A percentile compares a stretch with the other conserved stretches of the same genome.
Evolutionary conservation across 2,797 vertebrate species (phyloP).

Genomic region (Gymnocypris eckloni): DNA sequence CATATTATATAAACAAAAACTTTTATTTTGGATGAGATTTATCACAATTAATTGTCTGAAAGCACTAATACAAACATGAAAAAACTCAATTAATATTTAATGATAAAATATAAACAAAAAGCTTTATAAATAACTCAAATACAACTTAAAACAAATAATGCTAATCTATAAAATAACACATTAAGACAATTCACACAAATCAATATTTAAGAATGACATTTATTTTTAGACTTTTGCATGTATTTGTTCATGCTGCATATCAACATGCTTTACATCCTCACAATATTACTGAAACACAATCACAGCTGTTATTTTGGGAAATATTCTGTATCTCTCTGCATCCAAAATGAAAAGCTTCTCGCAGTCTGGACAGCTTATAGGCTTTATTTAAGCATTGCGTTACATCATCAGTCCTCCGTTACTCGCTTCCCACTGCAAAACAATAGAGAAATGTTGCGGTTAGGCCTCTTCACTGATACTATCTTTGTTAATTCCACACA

Average conservation of each 20-base stretch:
- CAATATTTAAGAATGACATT: neutral
- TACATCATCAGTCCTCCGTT: slow-evolving; percentile 28
- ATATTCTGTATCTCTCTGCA: neutral
- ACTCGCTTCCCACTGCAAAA: slow-evolving; percentile 8
- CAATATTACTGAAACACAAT: slow-evolving; percentile 22
- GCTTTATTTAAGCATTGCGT: slow-evolving; percentile 31
- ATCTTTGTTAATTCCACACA: slow-evolving; percentile 40
- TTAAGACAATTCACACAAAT: neutral
- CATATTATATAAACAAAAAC: too few relatives aligned
- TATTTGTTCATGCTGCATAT: neutral
- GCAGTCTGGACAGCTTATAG: slow-evolving; percentile 30
- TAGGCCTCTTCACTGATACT: slow-evolving; percentile 30
- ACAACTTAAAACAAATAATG: too few relatives aligned
- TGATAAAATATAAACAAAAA: neutral
- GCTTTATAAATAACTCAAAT: too few relatives aligned
- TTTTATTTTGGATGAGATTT: too few relatives aligned
- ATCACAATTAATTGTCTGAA: too few relatives aligned
- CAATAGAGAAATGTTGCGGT: slow-evolving; percentile 8
- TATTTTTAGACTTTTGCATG: neutral
- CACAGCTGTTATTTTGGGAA: slow-evolving; percentile 19
- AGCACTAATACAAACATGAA: neutral
- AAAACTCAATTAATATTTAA: neutral
- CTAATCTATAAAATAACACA: neutral
- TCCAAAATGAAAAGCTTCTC: slow-evolving; percentile 24
- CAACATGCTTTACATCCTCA: slow-evolving; percentile 7